Base-by-base conservation (phyloP, 2,888 invertebrate species). In the Apamea monoglypha region DNA sequence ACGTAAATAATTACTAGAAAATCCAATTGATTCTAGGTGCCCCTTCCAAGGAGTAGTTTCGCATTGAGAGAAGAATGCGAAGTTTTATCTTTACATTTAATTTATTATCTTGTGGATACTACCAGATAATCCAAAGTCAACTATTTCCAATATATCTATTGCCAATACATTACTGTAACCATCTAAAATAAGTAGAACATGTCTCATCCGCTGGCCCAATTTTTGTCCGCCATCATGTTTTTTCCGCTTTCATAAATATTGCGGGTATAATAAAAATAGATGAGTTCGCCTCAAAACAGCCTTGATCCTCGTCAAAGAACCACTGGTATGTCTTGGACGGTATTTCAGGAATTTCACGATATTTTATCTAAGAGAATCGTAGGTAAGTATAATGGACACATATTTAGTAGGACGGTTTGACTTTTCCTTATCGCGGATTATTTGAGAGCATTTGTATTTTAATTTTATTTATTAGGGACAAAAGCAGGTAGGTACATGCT, bases 231-330 rank as follows among this genome's bases (percentile, higher is more conserved):
- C 81, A 81, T 85, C 78, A 83, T 87, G 82, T 86, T 79, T 90
- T 90, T 89, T 90, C 86, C 84, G 84, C 83, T 83, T 78, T 84
- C 88, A 80, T 83, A 89, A 89, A 91, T 90, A 89, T 85, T 87
- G 84, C 76, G 83, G 78, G 84, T 81, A 81, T 86, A 86, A 88
- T 88, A 87, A 90, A 91, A 90, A 89, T 89, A 89, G 86, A 88
- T 89, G 89, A 85, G 87, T 83, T 82, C 64, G 83, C 66, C 66
- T 80, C 76, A 75, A 50, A 78, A 72, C 73, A 82, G 61, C 70
- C 75, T 66, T 74, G 82, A 84, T 82, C 81, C 90, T 83, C 83
- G 87, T 91, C 90, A 90, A 88, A 90, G 86, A 77, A 84, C 84
- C 77, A 80, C 73, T 81, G 87, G 88, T 82, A 90, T 89, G 86